Evolutionary conservation across 1,140 invertebrate species (phyloP).

Genomic region (Apis dorsata): DNA sequence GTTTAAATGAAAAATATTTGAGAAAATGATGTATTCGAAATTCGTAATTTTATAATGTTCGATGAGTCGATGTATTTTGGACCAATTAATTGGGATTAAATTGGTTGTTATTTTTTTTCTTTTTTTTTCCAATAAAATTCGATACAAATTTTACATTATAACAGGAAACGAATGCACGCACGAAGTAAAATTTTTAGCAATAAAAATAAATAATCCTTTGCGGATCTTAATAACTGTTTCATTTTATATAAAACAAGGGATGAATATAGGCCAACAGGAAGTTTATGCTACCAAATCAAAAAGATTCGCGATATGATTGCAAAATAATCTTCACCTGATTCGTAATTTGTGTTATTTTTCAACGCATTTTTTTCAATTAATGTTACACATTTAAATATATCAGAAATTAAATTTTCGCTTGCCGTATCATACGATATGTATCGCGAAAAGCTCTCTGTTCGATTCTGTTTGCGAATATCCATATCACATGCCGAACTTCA

Average conservation of each 20-base stretch:
- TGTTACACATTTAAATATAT: not conserved
- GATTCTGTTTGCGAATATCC: not conserved
- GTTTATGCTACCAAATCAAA: not conserved
- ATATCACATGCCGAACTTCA: not conserved
- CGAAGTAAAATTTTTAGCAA: not conserved
- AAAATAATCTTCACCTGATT: not conserved
- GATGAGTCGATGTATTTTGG: not conserved
- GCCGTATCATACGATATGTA: not conserved
- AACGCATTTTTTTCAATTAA: too few species aligned
- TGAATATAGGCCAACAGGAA: not conserved
- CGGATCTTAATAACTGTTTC: not conserved
- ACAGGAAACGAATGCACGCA: too few species aligned
- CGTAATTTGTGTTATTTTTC: not conserved
- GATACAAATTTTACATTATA: not conserved
- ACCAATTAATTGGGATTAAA: not conserved
- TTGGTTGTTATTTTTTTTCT: too few species aligned
- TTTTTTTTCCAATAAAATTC: too few species aligned
- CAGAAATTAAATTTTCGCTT: not conserved
- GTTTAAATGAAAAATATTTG: not conserved
- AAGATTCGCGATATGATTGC: not conserved
- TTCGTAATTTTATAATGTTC: too few species aligned
- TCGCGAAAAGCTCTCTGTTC: not conserved
- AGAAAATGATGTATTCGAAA: not conserved
- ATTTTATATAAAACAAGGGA: not conserved
- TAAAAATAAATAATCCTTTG: not conserved